Evolutionary conservation across 64 coral and sea anemone genomes (phyloP), one percentile per base, ranked within the genome.

Genomic region (Montipora foliosa): DNA sequence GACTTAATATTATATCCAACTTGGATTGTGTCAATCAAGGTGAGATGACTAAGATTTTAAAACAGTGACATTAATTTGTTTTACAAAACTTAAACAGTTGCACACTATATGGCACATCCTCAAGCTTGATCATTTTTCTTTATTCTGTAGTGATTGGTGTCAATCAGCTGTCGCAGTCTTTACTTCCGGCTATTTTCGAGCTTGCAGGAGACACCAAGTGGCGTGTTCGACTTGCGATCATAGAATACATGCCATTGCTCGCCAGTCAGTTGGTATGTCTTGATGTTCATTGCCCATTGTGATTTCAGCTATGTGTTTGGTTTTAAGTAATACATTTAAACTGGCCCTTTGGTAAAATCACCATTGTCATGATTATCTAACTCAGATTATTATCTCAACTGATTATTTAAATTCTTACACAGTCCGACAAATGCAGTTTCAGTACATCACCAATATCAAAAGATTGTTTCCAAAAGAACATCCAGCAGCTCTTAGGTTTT

Each of bases 1-100:
- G 97, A 51, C 89, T 99, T 16, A 99, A 99, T 77, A 99, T 99
- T 70, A 99, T 99, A 74, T 99, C 97, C 68, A 99, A 99, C 87
- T 77, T 99, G 92, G 97, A 99, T 78, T 99, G 97, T 67, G 97
- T 99, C 19, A 99, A 99, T 74, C 95, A 99, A 92, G 97, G 97
- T 99, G 78, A 93, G 75, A 44, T 44, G 4, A 50, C 47, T 11
- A 11, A 8, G 47, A 24, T 37, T 8, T 79, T n/a, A 9, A 19
- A 79, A 52, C 77, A 79, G 49, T 53, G 44, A 8, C 47, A 16
- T 5, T 69, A 19, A 69, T 17, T 19, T 13, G 3, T 67, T 24
- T 66, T 13, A 14, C 15, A 60, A 60, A 9, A 60, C 7, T 7
- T 9, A 60, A 60, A 37, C 37, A 37, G 2, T 11, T 57, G 53